Conservation (phyloP, 2,113 vertebrate species). For the Coptodon bakossiorum region DNA sequence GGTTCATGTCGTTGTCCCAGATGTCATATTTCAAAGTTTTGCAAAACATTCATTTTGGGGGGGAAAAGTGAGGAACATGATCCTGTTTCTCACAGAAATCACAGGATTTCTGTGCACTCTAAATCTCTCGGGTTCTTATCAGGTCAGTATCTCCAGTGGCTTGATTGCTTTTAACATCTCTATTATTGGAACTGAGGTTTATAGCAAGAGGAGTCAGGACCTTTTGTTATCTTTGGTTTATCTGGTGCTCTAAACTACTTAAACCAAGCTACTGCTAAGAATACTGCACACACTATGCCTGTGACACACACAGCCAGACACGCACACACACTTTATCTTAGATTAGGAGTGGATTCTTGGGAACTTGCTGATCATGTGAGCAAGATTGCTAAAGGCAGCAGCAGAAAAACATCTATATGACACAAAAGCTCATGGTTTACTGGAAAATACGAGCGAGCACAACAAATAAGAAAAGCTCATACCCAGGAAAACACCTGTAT, state of each 20-base stretch:
- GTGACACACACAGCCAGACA: background rate
- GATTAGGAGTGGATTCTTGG: background rate
- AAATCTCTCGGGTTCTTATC: background rate
- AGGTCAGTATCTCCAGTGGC: background rate
- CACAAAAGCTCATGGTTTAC: background rate
- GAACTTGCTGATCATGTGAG: background rate
- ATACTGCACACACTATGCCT: background rate
- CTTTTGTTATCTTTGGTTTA: constrained; percentile 3
- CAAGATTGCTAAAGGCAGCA: background rate
- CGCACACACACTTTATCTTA: background rate
- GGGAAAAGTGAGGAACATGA: background rate
- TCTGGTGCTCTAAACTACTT: constrained; percentile 8
- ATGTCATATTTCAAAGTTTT: accelerated
- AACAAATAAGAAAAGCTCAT: background rate
- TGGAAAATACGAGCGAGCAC: background rate
- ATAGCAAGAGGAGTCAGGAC: background rate
- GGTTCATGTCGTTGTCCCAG: background rate
- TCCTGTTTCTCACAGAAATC: background rate
- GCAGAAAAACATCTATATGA: background rate
- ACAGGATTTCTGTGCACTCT: background rate
- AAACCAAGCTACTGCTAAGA: constrained; percentile 21
- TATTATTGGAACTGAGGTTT: background rate
- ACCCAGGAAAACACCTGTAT: background rate
- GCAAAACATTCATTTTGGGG: accelerated
- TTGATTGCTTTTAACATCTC: background rate